Conservation (phyloP, 2,113 vertebrate species). For the Pimephales promelas region DNA sequence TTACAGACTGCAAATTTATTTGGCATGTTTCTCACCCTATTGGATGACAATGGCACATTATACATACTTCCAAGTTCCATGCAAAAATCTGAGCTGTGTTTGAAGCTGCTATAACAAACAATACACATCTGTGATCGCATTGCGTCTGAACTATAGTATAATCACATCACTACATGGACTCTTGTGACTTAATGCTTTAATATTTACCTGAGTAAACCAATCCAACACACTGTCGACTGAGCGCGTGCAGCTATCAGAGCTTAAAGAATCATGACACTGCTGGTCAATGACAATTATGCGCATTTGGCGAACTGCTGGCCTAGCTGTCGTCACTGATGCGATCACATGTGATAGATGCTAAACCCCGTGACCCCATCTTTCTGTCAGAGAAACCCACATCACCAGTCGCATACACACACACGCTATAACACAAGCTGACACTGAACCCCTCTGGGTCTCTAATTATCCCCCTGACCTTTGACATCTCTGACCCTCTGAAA, state of each 20-base stretch:
- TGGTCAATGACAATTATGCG: slow-evolving; percentile 6
- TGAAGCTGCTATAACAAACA: background rate
- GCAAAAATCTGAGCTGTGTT: background rate
- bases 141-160: background rate
- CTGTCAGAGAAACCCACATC: slow-evolving; percentile 12
- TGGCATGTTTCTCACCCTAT: background rate
- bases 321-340: slow-evolving; percentile 10
- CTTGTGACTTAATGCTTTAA: background rate
- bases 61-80: background rate
- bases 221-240: background rate
- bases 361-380: slow-evolving; percentile 18
- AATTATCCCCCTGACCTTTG: slow-evolving; percentile 35
- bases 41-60: background rate
- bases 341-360: slow-evolving; percentile 34
- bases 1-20: background rate
- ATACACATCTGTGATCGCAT: background rate
- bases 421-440: slow-evolving; percentile 9
- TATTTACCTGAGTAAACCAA: background rate
- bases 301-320: background rate
- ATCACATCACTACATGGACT: background rate
- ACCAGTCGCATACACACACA: slow-evolving; percentile 16
- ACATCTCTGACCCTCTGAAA: slow-evolving; percentile 40
- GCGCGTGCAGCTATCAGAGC: background rate
- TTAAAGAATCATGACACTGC: slow-evolving; percentile 21
- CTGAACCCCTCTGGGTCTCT: slow-evolving; percentile 32